phyloP scores from a whole-genome alignment of 2,888 invertebrate genomes.

The Exephanes ischioxanthus region DNA sequence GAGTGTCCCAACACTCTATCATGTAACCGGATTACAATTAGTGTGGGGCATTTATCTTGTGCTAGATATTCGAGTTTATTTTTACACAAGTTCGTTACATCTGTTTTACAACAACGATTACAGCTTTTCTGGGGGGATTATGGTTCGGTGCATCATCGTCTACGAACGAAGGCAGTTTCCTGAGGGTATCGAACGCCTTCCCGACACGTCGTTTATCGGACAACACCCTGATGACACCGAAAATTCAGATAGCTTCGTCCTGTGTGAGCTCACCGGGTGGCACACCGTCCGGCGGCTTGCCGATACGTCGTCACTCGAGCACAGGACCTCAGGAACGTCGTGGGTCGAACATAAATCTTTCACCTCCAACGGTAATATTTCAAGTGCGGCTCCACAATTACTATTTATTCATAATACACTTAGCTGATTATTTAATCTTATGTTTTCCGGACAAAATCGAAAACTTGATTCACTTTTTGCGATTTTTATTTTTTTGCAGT shows the following conservation, averaged over 20 bases:
- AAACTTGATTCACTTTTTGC: no score
- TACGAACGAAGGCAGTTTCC: constrained; percentile 91
- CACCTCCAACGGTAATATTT: constrained; percentile 93
- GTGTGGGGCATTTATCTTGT: not conserved
- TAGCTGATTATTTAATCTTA: constrained; percentile 9
- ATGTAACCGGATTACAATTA: not conserved
- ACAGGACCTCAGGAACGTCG: constrained; percentile 96
- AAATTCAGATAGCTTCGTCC: constrained; percentile 95
- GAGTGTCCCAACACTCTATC: not conserved
- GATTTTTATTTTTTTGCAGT: no score
- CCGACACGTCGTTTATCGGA: constrained; percentile 96
- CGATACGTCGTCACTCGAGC: constrained; percentile 95
- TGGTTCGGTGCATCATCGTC: constrained; percentile 94
- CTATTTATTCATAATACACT: constrained; percentile 25
- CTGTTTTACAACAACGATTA: constrained; percentile 74
- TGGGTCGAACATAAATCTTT: constrained; percentile 93
- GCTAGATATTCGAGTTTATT: constrained; percentile 8
- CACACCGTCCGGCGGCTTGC: constrained; percentile 91
- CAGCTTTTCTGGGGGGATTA: constrained; percentile 91
- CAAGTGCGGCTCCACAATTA: constrained; percentile 52
- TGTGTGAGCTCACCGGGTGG: constrained; percentile 93
- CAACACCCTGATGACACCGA: constrained; percentile 96
- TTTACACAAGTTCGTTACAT: constrained; percentile 12
- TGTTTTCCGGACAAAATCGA: not conserved
- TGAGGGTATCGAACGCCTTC: constrained; percentile 91